Evolutionary conservation across 64 coral and sea anemone genomes (phyloP).

Genomic region (Astreopora myriophthalma): DNA sequence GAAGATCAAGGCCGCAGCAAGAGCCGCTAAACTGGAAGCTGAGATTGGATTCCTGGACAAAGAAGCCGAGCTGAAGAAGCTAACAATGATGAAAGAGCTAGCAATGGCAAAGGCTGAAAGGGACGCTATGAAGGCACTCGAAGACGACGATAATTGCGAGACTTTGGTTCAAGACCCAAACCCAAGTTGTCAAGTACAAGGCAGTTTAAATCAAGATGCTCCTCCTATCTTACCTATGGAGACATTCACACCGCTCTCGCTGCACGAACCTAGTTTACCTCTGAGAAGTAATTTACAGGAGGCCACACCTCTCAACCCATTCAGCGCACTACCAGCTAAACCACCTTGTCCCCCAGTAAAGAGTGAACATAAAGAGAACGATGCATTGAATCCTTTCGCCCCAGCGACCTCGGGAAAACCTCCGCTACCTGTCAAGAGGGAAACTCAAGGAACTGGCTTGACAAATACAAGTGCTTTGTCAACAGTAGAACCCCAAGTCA

Average conservation of each 20-base stretch:
- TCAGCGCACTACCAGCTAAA: too few relatives aligned
- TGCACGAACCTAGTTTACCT: too few relatives aligned
- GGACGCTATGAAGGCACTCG: not conserved
- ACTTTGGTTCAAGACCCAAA: not conserved
- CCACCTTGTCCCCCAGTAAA: too few relatives aligned
- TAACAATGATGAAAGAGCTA: not conserved
- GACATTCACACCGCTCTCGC: too few relatives aligned
- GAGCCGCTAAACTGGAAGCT: slow-evolving; percentile 3
- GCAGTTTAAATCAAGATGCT: not conserved
- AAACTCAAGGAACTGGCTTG: too few relatives aligned
- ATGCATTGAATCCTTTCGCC: too few relatives aligned
- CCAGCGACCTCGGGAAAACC: too few relatives aligned
- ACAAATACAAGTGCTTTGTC: not conserved
- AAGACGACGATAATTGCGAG: not conserved
- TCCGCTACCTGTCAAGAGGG: too few relatives aligned
- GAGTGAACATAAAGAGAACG: too few relatives aligned
- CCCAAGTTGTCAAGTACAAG: not conserved
- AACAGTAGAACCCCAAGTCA: not conserved
- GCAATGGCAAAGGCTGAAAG: not conserved
- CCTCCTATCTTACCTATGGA: too few relatives aligned
- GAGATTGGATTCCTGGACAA: slow-evolving; percentile 5
- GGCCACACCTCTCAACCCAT: too few relatives aligned
- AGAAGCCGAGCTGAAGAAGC: not conserved
- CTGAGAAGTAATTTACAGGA: too few relatives aligned
- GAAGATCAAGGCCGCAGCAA: not conserved